Evolutionary conservation across 2,888 invertebrate genomes (phyloP).

Genomic region (Athrips mouffetella): DNA sequence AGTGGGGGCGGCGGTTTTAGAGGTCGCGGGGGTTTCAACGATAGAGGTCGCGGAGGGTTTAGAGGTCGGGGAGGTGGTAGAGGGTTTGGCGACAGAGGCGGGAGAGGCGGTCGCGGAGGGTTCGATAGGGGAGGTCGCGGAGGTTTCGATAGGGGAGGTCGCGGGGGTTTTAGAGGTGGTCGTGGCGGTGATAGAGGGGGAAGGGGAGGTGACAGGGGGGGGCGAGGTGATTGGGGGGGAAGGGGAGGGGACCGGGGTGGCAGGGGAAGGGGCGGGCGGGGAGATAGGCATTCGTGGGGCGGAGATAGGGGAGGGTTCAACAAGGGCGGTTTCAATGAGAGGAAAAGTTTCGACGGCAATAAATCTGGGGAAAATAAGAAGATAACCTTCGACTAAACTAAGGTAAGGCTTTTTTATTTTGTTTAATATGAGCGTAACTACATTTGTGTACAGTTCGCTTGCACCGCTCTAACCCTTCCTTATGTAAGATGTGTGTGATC

Average conservation of each 20-base stretch:
- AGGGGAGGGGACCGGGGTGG: conserved; percentile 41
- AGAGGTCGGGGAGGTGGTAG: conserved; percentile 35
- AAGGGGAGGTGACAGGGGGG: conserved; percentile 38
- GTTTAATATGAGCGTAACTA: too few species aligned
- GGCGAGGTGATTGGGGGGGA: conserved; percentile 36
- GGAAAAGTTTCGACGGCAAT: conserved; percentile 80
- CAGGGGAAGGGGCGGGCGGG: conserved; percentile 41
- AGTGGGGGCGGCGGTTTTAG: conserved; percentile 43
- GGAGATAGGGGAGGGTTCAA: conserved; percentile 65
- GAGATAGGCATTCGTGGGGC: conserved; percentile 68
- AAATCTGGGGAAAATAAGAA: conserved; percentile 85
- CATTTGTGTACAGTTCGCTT: too few species aligned
- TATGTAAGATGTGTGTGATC: too few species aligned
- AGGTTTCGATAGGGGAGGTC: conserved; percentile 42
- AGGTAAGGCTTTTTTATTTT: too few species aligned
- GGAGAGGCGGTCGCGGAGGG: conserved; percentile 49
- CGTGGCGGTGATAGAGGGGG: conserved; percentile 49
- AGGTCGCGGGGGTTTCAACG: conserved; percentile 39
- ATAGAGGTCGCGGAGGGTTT: conserved; percentile 50
- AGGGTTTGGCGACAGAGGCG: conserved; percentile 32
- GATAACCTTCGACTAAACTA: conserved; percentile 81
- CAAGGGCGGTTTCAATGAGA: conserved; percentile 78
- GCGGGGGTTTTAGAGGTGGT: conserved; percentile 51
- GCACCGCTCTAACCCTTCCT: too few species aligned
- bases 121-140: conserved; percentile 47